Evolutionary conservation across 1,140 invertebrate genomes (phyloP).

Genomic region (Lepidurus apus): DNA sequence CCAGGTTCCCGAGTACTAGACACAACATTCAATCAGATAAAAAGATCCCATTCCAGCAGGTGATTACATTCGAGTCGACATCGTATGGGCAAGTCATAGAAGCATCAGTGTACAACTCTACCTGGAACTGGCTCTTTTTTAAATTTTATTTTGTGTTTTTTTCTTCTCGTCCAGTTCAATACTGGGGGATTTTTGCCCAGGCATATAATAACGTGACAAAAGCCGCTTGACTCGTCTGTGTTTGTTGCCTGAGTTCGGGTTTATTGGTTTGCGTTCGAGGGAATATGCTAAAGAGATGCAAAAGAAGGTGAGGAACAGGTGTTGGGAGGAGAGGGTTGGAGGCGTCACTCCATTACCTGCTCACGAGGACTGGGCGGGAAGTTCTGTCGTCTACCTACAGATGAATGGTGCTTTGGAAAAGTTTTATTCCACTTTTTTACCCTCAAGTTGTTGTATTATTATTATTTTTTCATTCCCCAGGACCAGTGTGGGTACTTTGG

Average conservation of each 20-base stretch:
- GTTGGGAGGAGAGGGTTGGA: constrained; percentile 20
- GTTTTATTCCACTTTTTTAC: not conserved
- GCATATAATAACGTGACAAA: not conserved
- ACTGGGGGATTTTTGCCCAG: not conserved
- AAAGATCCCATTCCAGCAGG: not conserved
- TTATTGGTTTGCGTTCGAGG: not conserved
- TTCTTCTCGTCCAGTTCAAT: not conserved
- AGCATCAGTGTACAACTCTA: not conserved
- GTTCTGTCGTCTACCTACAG: constrained; percentile 14
- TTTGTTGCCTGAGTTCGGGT: not conserved
- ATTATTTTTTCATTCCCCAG: not conserved
- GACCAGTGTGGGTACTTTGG: not conserved
- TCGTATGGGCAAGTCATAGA: not conserved
- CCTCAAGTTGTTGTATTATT: not conserved
- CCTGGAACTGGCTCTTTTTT: not conserved
- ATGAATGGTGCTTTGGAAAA: constrained; percentile 2
- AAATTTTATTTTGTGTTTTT: not conserved
- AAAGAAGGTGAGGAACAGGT: constrained; percentile 14
- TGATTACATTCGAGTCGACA: constrained; percentile 3
- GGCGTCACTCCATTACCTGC: constrained; percentile 8
- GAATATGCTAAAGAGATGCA: constrained; percentile 15
- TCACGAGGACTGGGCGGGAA: constrained; percentile 20
- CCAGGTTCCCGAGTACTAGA: not conserved
- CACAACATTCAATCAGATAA: constrained; percentile 5
- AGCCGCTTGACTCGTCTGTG: not conserved